Evolutionary conservation across 2,797 vertebrate species (phyloP), one percentile per base, ranked within the genome.

Genomic region (Mergus octosetaceus): DNA sequence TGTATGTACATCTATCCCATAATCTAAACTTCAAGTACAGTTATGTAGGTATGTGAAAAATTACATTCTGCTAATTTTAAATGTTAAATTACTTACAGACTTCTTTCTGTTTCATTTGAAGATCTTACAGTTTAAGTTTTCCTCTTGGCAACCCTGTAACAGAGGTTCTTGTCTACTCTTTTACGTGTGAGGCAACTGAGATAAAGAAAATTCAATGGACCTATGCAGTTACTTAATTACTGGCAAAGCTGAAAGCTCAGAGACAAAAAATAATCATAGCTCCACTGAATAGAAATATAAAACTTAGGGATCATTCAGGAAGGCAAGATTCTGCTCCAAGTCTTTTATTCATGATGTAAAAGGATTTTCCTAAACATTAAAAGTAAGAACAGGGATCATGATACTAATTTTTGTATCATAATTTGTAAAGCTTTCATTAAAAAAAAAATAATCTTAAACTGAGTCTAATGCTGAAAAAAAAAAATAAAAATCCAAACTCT

Each of bases 41-140:
- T 58, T 41, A 41, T 79, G 18, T 3, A 56, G 27, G 25, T 77
- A 80, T 34, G n/a, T 47, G 64, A 45, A 84, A 54, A 76, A 53
- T 60, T 94, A 74, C 25, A 24, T 43, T n/a, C 24, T 91, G 65
- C 10, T 66, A 81, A 17, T 81, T 89, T 86, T 72, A 85, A 74
- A 87, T 75, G 32, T 62, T 62, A 87, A 74, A 74, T 90, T 78
- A 64, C 53, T 18, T 92, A n/a, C 87, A 91, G 25, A 24, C 7
- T 34, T 41, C 49, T 85, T 92, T 12, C 79, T 69, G 51, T 90
- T 95, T 93, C 85, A 76, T 94, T 83, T 87, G 78, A 95, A 85
- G 47, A 83, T 69, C 72, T 65, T 85, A 17, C 7, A 38, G n/a
- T 84, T 87, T 68, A 47, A 64, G 39, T 32, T 43, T 70, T 81